Base-by-base conservation (phyloP, 1,140 invertebrate genomes). In the Paralvinella palmiformis region DNA sequence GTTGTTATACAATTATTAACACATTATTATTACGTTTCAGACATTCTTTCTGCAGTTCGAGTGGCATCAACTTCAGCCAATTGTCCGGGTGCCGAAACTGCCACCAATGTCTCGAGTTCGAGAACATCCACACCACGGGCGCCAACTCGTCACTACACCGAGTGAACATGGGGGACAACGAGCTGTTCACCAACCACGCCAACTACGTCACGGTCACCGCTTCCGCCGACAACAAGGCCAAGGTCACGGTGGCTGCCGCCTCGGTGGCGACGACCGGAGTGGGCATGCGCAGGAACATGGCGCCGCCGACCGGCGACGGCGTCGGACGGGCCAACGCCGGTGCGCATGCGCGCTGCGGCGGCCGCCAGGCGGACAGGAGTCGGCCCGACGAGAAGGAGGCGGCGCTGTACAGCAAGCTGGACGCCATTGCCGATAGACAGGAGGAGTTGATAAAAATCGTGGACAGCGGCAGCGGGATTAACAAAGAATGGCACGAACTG, bases 401-500 rank as follows among this genome's bases (percentile, higher is more conserved):
- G 32, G 33, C 17, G 35, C 20, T 44, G 17, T 20, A n/a, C 22
- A 31, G 58, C 31, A n/a, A 22, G 17, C 35, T 59, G 58, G 20
- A n/a, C 31, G 36, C 20, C 33, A 22, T 44, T 22, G 15, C 31
- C 4, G 20, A 36, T n/a, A 4, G 33, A 22, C 58, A 36, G 58
- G 32, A n/a, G 17, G 17, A 44, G 35, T 36, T n/a, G 33, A 3
- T n/a, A 31, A 6, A 7, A n/a, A 36, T 20, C 31, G 29, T 5
- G n/a, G 20, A 20, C 31, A 59, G 36, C 24, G 24, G 13, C 13
- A 7, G 50, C 37, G 13, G 50, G 13, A 53, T 24, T 27, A 59
- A 36, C 33, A n/a, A 32, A 17, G 60, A 62, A 20, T 62, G 60
- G 60, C 41, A 62, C 15, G 60, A 62, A 31, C 20, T 62, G 3